Conservation (phyloP, 2,888 invertebrate species). For the Protonemura montana region DNA sequence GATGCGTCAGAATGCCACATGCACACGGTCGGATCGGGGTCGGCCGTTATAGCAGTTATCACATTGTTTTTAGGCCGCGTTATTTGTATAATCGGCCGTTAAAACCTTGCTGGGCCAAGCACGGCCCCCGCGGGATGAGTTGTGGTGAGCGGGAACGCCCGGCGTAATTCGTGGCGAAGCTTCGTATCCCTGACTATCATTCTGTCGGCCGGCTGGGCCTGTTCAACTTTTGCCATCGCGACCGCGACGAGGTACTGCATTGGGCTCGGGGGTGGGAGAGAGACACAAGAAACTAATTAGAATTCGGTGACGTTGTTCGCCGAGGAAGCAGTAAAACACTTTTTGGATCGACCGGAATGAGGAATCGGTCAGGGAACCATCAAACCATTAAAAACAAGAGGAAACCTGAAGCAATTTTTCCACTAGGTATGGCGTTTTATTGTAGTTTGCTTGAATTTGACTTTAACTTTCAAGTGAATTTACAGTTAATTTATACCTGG, state of each 20-base stretch:
- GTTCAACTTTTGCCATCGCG: conserved; percentile 42
- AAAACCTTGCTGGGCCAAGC: conserved; percentile 37
- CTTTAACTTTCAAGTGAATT: background rate
- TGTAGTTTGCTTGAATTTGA: background rate
- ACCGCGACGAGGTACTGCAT: background rate
- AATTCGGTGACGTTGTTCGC: conserved; percentile 44
- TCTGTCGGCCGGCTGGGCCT: conserved; percentile 25
- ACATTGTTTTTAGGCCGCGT: conserved; percentile 46
- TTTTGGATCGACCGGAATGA: background rate
- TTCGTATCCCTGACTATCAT: background rate
- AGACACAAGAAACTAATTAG: conserved; percentile 46
- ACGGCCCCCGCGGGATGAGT: conserved; percentile 31
- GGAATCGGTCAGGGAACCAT: background rate
- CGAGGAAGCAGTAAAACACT: conserved; percentile 36
- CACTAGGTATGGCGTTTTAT: too few relatives aligned
- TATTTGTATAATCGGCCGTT: conserved; percentile 47
- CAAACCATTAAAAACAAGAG: conserved; percentile 12
- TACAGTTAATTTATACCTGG: too few relatives aligned
- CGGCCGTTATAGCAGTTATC: conserved; percentile 44
- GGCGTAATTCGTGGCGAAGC: conserved; percentile 7
- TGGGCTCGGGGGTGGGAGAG: conserved; percentile 7
- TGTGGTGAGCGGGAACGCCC: conserved; percentile 40
- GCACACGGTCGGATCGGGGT: conserved; percentile 29
- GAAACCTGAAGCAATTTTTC: background rate
- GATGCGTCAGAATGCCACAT: background rate